Conservation (phyloP, 2,797 vertebrate genomes). For the Catharus ustulatus region DNA sequence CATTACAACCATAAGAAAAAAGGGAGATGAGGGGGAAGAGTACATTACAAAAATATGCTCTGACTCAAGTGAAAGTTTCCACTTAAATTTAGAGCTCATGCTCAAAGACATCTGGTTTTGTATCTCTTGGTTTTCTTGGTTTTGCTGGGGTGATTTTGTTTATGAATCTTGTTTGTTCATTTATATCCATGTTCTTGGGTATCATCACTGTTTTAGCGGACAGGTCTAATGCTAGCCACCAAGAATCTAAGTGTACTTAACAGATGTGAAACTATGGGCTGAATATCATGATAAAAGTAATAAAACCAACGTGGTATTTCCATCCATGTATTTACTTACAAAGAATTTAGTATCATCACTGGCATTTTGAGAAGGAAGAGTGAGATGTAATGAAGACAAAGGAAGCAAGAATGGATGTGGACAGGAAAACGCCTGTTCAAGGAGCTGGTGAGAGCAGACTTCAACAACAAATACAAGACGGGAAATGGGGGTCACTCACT, state of each 20-base stretch:
- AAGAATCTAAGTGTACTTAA: not conserved
- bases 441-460: not conserved
- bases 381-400: not conserved
- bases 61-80: not conserved
- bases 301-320: not conserved
- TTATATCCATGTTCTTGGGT: not conserved
- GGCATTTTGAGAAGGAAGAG: not conserved
- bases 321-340: not conserved
- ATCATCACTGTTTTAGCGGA: not conserved
- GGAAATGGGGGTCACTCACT: not conserved
- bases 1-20: not conserved
- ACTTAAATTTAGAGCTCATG: not conserved
- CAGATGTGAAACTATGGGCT: not conserved
- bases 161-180: not conserved
- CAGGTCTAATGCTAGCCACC: not conserved
- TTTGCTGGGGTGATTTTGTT: not conserved
- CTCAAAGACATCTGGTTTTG: not conserved
- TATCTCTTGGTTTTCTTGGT: not conserved
- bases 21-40: not conserved
- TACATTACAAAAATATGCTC: not conserved
- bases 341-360: not conserved
- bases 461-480: not conserved
- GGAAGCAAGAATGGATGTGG: not conserved
- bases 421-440: not conserved
- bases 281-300: not conserved